Base-by-base conservation (phyloP, 2,797 vertebrate species). In the Myotis planiceps region DNA sequence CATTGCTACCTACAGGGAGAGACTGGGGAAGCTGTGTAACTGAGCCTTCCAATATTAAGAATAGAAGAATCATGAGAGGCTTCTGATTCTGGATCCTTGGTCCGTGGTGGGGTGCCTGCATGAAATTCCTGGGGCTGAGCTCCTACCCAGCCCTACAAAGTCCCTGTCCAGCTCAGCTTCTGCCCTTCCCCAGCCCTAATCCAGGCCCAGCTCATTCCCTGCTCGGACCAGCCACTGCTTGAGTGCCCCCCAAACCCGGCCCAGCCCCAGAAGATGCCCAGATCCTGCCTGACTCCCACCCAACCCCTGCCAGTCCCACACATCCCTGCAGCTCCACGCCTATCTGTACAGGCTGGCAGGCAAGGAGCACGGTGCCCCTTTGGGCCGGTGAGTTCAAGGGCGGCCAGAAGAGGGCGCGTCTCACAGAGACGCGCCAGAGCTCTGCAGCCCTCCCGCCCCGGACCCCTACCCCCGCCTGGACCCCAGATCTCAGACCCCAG, bases 321-420 rank as follows among this genome's bases (percentile, higher is more conserved):
- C 34, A 39, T 16, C 63, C 45, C 19, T 10, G 23, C 81, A 68
- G 23, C 47, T 29, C 76, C 53, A 29, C 3, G 23, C 72, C 49
- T 49, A 49, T 2, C n/a, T 60, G 27, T 29, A 6, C 12, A 60
- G 58, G 58, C 27, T 60, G 29, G 13, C 34, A 15, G 9, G 58
- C 29, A 1, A 4, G 42, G 29, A 51, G 16, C 5, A 1, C 10
- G 0, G 21, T 1, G 27, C 60, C 27, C 1, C 6, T 27, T 0
- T 2, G 0, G 21, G n/a, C 85, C 32, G 5, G 78, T 55, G 51
- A 96, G 71, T 75, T 29, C 32, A 0, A 34, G 15, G 72, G 25
- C 9, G 72, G 92, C 95, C 97, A 94, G 97, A 94, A 97, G 95
- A 96, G 96, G 96, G 97, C 92, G 91, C 88, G 23, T 68, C 6